Percentiles rank a stretch among this genome's conserved stretches.
phyloP scores from a whole-genome alignment of 64 coral and sea anemone species.

The Stichodactyla mertensii region DNA sequence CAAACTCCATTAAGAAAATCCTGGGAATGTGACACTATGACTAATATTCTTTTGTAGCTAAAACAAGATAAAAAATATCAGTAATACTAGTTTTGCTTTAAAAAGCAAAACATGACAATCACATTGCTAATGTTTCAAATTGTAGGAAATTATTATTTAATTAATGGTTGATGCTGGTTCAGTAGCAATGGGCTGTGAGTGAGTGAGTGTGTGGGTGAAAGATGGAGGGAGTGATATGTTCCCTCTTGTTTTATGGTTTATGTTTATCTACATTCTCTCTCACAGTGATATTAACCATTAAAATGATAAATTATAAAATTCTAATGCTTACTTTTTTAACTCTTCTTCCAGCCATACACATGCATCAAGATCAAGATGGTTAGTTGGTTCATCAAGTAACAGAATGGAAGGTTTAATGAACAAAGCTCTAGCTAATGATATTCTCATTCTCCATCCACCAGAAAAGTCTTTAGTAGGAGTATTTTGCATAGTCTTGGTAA shows the following conservation, averaged over 20 bases:
- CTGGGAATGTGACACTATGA: conserved; percentile 94
- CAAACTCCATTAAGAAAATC: conserved; percentile 99
- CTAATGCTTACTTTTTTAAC: conserved; percentile 62
- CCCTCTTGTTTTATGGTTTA: too few species aligned
- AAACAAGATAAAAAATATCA: background rate
- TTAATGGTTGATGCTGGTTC: too few species aligned
- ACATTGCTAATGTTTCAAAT: too few species aligned
- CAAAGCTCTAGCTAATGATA: conserved; percentile 81
- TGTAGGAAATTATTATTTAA: too few species aligned
- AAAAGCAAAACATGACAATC: background rate
- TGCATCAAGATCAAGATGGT: conserved; percentile 95
- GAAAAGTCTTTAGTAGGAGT: conserved; percentile 93
- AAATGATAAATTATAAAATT: background rate
- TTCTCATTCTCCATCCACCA: conserved; percentile 99
- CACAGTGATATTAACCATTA: too few species aligned
- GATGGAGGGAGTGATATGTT: too few species aligned
- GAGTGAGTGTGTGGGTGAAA: too few species aligned
- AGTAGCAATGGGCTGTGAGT: too few species aligned
- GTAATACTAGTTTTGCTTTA: background rate
- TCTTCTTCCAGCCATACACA: conserved; percentile 99
- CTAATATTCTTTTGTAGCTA: conserved; percentile 91
- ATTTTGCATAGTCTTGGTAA: conserved; percentile 79
- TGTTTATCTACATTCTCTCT: too few species aligned
- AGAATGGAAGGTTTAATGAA: conserved; percentile 90
- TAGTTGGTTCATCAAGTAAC: conserved; percentile 94